Base-by-base conservation (phyloP, 2,888 invertebrate genomes). In the Sepiola atlantica region DNA sequence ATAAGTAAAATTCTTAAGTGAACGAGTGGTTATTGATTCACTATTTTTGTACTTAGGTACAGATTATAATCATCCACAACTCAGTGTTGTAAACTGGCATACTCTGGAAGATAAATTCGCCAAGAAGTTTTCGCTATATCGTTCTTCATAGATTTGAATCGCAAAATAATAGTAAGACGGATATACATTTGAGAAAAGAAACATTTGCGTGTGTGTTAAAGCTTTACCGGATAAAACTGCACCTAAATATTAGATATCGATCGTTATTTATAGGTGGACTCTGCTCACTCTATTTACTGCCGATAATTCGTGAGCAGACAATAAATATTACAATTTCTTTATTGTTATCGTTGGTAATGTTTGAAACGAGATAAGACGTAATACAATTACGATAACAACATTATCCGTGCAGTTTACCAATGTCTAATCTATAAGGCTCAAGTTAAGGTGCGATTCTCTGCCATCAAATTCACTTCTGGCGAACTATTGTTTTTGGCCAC, bases 361-460 rank as follows among this genome's bases (percentile, higher is more conserved):
- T 77, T 77, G 28, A 77, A 77, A 77, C n/a, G 77, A 28, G 77
- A 77, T 77, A 77, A 77, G 77, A 2, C 2, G 28, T 77, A 77
- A 77, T 77, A 77, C 12, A 77, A 77, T 77, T 77, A 77, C 77
- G 28, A 77, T 77, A 77, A 77, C 77, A 77, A n/a, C 12, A 77
- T 77, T 77, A 77, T 28, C n/a, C 77, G 28, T 77, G 77, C 77
- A 77, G 77, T 77, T 77, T 77, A 77, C 77, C 77, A 77, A 77
- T 77, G 77, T 77, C 77, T 28, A 77, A 77, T 77, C 77, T 61
- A 0, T 21, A 21, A 77, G 77, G 12, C 77, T 28, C 21, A 21
- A 57, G 21, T 57, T 57, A 21, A 57, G 57, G 57, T 57, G 57
- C 57, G 57, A 57, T 57, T 57, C 57, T 57, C 77, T 10, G 77